Base-by-base conservation (phyloP, 2,888 invertebrate genomes). In the Pogonocherus hispidulus region DNA sequence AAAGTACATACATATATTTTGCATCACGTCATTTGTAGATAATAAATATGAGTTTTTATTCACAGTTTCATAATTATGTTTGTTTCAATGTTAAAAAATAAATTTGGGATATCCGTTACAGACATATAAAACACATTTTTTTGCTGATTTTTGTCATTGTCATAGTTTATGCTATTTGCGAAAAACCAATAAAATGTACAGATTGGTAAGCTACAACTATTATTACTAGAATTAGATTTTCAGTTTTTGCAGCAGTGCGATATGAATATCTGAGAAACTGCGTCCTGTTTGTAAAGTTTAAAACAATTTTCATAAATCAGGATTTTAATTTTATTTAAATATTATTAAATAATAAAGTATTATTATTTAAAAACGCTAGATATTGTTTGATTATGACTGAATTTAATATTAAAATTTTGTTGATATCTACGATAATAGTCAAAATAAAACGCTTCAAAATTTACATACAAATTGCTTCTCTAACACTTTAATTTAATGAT, bases 1-100 rank as follows among this genome's bases (percentile, higher is more conserved):
- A 27, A 27, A 27, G 4, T 27, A 44, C 14, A 55, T 37, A 20
- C 20, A 9, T 32, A 52, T 32, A 18, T 32, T 52, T 16, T 19
- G 52, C 52, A 52, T 32, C 20, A 6, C 22, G 22, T 41, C n/a
- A n/a, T 37, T 19, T 44, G 37, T 22, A 44, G 57, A 57, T 22
- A 57, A 56, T 44, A 46, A 22, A 41, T 41, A 22, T 22, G 9
- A 23, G 22, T 32, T 46, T 41, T 57, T 57, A 57, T 46, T 16
- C 14, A 14, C 44, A 57, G 44, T 57, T 57, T 41, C 57, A 23
- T 46, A 57, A 57, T 46, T 44, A 57, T 57, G 22, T 57, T 23
- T 57, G 5, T 18, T 41, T n/a, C 19, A 57, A 44, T 44, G 23
- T 57, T 46, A 57, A 57, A 57, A 56, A 19, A 55, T 18, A 56